Evolutionary conservation across 2,113 vertebrate species (phyloP).

Genomic region (Ctenomys sociabilis): DNA sequence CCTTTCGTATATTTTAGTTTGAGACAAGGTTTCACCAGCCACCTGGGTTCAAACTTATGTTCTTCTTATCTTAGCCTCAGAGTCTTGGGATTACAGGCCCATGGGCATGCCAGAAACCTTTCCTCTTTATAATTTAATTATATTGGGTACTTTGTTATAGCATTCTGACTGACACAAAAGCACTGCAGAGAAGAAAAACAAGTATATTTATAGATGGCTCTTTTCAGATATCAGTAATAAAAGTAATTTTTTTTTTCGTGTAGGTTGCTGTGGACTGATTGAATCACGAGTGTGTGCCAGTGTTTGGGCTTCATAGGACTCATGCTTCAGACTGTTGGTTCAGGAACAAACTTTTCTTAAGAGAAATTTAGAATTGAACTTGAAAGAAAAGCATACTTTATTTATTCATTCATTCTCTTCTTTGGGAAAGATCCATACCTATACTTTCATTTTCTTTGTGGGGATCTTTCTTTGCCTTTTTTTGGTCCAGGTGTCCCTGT

Average conservation of each 20-base stretch:
- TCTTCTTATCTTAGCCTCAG: neutral
- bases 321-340: neutral
- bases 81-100: neutral
- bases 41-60: neutral
- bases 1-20: neutral
- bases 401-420: neutral
- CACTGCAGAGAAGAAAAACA: neutral
- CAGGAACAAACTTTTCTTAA: neutral
- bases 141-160: neutral
- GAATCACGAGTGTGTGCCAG: accelerated
- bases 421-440: neutral
- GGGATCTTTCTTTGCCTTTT: neutral
- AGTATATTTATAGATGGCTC: neutral
- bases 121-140: neutral
- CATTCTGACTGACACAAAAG: neutral
- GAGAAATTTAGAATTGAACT: neutral
- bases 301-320: neutral
- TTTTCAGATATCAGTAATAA: neutral
- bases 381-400: accelerated
- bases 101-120: neutral
- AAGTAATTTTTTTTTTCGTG: neutral
- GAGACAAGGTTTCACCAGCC: neutral
- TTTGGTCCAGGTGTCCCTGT: neutral
- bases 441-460: neutral
- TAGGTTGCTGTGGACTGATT: neutral